Percentiles rank a stretch among this genome's conserved stretches.
Conservation (phyloP, 2,113 vertebrate genomes). For the Oncorhynchus tshawytscha region DNA sequence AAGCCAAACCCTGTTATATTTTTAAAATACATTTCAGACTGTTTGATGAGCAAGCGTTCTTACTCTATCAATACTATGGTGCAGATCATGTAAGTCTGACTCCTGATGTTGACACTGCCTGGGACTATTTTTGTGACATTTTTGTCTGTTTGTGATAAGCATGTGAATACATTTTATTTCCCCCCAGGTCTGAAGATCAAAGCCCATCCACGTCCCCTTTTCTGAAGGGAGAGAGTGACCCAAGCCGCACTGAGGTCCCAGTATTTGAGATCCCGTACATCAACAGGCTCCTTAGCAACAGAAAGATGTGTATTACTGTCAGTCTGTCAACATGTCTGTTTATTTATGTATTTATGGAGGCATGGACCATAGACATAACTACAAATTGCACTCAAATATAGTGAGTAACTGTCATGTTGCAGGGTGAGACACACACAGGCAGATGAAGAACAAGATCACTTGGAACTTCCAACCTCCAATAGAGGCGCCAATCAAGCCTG, state of each 20-base stretch:
- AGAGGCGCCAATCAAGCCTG: constrained; percentile 2
- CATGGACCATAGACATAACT: background rate
- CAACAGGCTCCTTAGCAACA: constrained; percentile 66
- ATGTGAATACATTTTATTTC: constrained; percentile 55
- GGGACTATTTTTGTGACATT: too few species aligned
- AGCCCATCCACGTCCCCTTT: constrained; percentile 36
- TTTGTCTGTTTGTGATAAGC: too few species aligned
- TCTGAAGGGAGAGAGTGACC: constrained; percentile 16
- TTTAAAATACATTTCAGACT: too few species aligned
- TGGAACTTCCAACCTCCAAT: background rate
- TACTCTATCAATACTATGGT: too few species aligned
- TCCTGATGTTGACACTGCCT: too few species aligned
- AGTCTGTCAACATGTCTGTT: background rate
- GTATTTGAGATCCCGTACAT: constrained; percentile 72
- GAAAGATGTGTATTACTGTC: constrained; percentile 51
- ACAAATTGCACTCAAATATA: background rate
- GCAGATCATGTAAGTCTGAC: too few species aligned
- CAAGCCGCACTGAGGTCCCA: constrained; percentile 62
- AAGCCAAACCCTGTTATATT: too few species aligned
- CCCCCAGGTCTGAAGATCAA: constrained; percentile 80
- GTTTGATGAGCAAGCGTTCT: too few species aligned
- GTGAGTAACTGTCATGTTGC: too few species aligned
- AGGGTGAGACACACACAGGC: too few species aligned
- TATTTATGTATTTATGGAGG: background rate
- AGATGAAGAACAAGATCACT: too few species aligned